phyloP scores from a whole-genome alignment of 1,140 invertebrate genomes.

The Drosophila ohnishii region DNA sequence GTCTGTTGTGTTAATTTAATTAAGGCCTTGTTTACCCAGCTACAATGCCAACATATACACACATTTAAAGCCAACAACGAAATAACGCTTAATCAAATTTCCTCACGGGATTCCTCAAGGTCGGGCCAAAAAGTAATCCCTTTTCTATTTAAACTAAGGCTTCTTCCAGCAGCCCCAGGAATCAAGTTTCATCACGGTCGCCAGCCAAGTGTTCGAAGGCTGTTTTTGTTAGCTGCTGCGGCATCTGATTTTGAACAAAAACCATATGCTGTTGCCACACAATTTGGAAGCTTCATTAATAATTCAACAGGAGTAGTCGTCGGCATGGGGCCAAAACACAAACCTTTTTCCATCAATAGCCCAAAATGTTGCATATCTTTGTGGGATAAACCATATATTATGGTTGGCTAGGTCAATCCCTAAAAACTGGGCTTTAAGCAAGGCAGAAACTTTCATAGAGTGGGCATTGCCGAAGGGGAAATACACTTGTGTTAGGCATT shows the following conservation, averaged over 20 bases:
- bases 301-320: slow-evolving; percentile 70
- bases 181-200: slow-evolving; percentile 54
- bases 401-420: slow-evolving; percentile 32
- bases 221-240: slow-evolving; percentile 19
- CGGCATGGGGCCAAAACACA: slow-evolving; percentile 17
- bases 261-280: slow-evolving; percentile 46
- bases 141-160: slow-evolving; percentile 12
- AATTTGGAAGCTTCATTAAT: slow-evolving; percentile 69
- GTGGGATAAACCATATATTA: slow-evolving; percentile 34
- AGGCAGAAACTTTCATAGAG: not conserved
- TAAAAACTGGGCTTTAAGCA: not conserved
- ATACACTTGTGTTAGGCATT: slow-evolving; percentile 5
- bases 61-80: slow-evolving; percentile 27
- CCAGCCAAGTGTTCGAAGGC: slow-evolving; percentile 39
- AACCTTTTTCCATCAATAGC: slow-evolving; percentile 73
- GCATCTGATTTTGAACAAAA: slow-evolving; percentile 56
- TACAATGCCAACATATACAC: slow-evolving; percentile 27
- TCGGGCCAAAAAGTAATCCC: slow-evolving; percentile 9
- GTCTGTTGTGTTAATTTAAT: slow-evolving; percentile 78
- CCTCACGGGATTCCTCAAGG: slow-evolving; percentile 19
- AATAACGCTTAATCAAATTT: slow-evolving; percentile 24
- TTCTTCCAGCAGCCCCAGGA: slow-evolving; percentile 25
- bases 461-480: not conserved
- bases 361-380: slow-evolving; percentile 47
- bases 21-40: slow-evolving; percentile 50